phyloP scores from a whole-genome alignment of 2,888 invertebrate genomes.

The Chaetogeoica ovagalla region DNA sequence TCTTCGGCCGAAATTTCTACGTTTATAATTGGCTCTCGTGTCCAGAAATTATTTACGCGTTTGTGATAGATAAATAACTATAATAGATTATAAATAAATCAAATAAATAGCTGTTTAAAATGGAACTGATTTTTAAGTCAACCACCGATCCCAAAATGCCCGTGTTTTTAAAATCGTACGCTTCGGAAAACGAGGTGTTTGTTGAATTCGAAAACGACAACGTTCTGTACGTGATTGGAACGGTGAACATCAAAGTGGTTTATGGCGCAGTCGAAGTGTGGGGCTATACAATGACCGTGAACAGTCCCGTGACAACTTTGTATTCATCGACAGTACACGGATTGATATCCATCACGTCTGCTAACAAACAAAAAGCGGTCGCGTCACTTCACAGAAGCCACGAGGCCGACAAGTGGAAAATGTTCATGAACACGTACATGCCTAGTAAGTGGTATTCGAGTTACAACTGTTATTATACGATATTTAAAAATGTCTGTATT shows the following conservation, averaged over 20 bases:
- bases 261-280: slow-evolving; percentile 68
- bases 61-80: too few species aligned
- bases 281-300: slow-evolving; percentile 63
- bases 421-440: slow-evolving; percentile 23
- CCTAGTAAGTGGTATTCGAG: neutral
- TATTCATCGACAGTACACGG: slow-evolving; percentile 64
- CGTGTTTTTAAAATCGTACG: slow-evolving; percentile 6
- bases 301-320: slow-evolving; percentile 61
- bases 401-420: slow-evolving; percentile 7
- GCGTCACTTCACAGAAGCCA: neutral
- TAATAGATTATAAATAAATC: too few species aligned
- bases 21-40: too few species aligned
- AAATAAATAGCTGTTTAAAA: too few species aligned
- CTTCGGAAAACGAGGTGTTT: neutral
- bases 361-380: neutral
- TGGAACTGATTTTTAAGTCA: too few species aligned
- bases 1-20: too few species aligned
- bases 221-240: slow-evolving; percentile 20
- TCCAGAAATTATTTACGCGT: too few species aligned
- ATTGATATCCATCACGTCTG: slow-evolving; percentile 19
- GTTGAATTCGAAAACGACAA: slow-evolving; percentile 15
- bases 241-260: slow-evolving; percentile 62
- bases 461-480: too few species aligned
- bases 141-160: neutral
- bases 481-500: neutral